Percentiles rank a stretch among this genome's conserved stretches.
Evolutionary conservation across 2,888 invertebrate genomes (phyloP).

Genomic region (Troilus luridus): DNA sequence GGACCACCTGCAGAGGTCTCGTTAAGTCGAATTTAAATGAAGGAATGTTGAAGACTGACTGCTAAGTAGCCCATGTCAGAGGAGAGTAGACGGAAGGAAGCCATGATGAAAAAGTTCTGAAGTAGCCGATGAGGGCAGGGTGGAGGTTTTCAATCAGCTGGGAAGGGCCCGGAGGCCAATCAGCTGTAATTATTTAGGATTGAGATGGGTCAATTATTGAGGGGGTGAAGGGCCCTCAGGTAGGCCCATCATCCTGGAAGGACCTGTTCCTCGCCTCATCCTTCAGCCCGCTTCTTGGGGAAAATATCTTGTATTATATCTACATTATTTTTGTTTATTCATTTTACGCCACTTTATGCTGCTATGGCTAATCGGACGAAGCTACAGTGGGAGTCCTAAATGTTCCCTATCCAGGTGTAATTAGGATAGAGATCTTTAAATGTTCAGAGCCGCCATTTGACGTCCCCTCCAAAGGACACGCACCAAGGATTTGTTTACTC

Average conservation of each 20-base stretch:
- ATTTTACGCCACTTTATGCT: too few relatives aligned
- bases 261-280: neutral
- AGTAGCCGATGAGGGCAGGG: conserved; percentile 25
- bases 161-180: conserved; percentile 13
- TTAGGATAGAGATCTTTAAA: too few relatives aligned
- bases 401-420: too few relatives aligned
- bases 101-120: neutral
- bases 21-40: conserved; percentile 15
- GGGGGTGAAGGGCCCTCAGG: conserved; percentile 32
- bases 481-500: too few relatives aligned
- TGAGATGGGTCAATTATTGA: conserved; percentile 38
- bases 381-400: too few relatives aligned
- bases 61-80: neutral
- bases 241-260: neutral
- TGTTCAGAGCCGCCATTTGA: too few relatives aligned
- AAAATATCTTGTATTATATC: neutral
- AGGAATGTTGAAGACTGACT: neutral
- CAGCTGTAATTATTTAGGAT: conserved; percentile 43
- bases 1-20: neutral
- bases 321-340: neutral
- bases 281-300: neutral
- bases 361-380: too few relatives aligned
- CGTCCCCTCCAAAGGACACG: too few relatives aligned
- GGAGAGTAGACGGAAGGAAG: neutral
- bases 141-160: neutral